Evolutionary conservation across 30 jellyfish, hydroid and myxozoan genomes (phyloP).

Genomic region (Aurelia aurita): DNA sequence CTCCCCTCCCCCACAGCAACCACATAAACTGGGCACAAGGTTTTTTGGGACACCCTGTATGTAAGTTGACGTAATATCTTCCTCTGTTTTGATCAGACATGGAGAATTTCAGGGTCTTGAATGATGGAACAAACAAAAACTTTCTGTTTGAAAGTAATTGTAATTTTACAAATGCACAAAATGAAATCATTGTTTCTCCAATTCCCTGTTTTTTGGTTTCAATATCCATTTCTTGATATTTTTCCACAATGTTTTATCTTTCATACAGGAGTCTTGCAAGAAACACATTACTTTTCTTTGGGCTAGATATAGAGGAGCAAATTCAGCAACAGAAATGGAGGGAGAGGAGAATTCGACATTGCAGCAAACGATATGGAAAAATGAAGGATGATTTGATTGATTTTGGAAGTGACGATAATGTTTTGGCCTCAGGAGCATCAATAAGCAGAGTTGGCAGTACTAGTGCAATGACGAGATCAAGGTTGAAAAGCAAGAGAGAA

Average conservation of each 20-base stretch:
- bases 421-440: slow-evolving; percentile 37
- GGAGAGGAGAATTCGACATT: slow-evolving; percentile 74
- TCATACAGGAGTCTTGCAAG: slow-evolving; percentile 70
- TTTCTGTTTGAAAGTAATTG: too few relatives aligned
- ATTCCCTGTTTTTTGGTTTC: too few relatives aligned
- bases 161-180: too few relatives aligned
- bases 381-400: slow-evolving; percentile 63
- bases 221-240: background rate
- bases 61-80: too few relatives aligned
- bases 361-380: slow-evolving; percentile 73
- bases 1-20: too few relatives aligned
- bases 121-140: too few relatives aligned
- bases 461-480: slow-evolving; percentile 26
- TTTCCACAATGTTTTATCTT: background rate
- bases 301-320: slow-evolving; percentile 54
- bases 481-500: slow-evolving; percentile 63
- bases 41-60: too few relatives aligned
- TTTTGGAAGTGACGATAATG: slow-evolving; percentile 20
- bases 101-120: too few relatives aligned
- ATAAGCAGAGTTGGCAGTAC: slow-evolving; percentile 50
- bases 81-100: too few relatives aligned
- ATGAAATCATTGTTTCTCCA: too few relatives aligned
- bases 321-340: slow-evolving; percentile 72
- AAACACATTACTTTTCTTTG: slow-evolving; percentile 64
- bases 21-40: too few relatives aligned